phyloP scores from a whole-genome alignment of 2,888 invertebrate genomes.

The Chrysopilus asiliformis region DNA sequence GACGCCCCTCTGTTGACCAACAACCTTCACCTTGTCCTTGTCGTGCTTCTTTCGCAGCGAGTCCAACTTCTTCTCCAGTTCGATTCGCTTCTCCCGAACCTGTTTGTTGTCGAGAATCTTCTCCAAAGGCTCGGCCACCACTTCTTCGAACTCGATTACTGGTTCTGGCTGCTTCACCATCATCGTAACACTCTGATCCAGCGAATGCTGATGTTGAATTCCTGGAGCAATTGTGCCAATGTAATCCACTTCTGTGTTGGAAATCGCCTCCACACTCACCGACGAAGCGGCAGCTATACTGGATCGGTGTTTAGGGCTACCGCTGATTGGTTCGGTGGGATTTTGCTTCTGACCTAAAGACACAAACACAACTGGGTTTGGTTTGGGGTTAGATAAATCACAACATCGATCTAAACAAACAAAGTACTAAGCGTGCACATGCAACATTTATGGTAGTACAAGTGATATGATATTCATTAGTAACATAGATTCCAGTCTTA shows the following conservation, averaged over 20 bases:
- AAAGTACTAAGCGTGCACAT: constrained; percentile 6
- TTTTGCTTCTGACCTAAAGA: constrained; percentile 35
- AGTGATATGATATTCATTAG: too few relatives aligned
- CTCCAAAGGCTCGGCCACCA: too few relatives aligned
- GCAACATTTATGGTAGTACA: constrained; percentile 3
- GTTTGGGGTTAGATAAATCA: constrained; percentile 12
- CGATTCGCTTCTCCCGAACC: too few relatives aligned
- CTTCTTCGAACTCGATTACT: too few relatives aligned
- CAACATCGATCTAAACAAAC: constrained; percentile 11
- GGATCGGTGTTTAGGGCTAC: constrained; percentile 40
- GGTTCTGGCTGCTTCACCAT: too few relatives aligned
- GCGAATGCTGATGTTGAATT: too few relatives aligned
- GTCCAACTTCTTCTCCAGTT: too few relatives aligned
- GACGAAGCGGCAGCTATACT: constrained; percentile 23
- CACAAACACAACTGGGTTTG: constrained; percentile 31
- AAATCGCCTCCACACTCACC: constrained; percentile 15
- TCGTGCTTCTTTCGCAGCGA: too few relatives aligned
- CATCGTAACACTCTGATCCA: too few relatives aligned
- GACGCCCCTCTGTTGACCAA: too few relatives aligned
- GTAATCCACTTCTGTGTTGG: constrained; percentile 22
- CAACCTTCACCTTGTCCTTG: too few relatives aligned
- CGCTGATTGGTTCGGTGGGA: constrained; percentile 31
- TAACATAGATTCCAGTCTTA: constrained; percentile 21
- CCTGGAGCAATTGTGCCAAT: constrained; percentile 24
- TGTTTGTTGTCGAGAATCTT: too few relatives aligned